Conservation (phyloP, 2,113 vertebrate species). For the Corythaeola cristata region DNA sequence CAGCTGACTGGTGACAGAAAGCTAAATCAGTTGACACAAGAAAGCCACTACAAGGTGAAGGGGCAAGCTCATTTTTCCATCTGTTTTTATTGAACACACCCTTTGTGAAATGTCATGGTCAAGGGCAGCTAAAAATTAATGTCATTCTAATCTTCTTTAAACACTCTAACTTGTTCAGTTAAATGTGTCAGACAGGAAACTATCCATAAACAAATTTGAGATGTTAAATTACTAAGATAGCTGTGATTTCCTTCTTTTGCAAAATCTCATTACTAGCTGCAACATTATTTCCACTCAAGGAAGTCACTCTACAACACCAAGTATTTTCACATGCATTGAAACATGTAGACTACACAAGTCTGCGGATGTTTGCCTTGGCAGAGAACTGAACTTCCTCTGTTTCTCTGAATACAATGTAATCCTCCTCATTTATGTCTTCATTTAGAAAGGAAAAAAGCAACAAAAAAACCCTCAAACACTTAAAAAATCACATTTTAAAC, state of each 20-base stretch:
- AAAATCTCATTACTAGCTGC: slow-evolving; percentile 56
- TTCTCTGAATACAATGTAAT: slow-evolving; percentile 65
- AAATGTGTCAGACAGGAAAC: slow-evolving; percentile 73
- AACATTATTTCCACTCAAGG: slow-evolving; percentile 63
- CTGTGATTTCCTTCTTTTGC: slow-evolving; percentile 70
- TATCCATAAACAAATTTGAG: slow-evolving; percentile 66
- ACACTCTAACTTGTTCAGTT: slow-evolving; percentile 55
- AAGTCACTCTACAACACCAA: slow-evolving; percentile 50
- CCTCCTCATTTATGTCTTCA: slow-evolving; percentile 1
- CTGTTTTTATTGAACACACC: slow-evolving; percentile 45
- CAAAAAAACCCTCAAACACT: background rate
- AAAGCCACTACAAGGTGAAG: background rate
- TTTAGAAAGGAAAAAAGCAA: background rate
- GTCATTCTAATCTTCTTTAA: slow-evolving; percentile 63
- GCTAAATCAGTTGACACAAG: slow-evolving; percentile 11
- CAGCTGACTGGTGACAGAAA: background rate
- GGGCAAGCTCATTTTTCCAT: slow-evolving; percentile 53
- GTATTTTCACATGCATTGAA: slow-evolving; percentile 72
- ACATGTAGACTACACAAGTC: slow-evolving; percentile 41
- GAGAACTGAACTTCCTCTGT: slow-evolving; percentile 45
- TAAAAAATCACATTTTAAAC: background rate
- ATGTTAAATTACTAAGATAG: slow-evolving; percentile 69
- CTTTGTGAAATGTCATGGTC: slow-evolving; percentile 50
- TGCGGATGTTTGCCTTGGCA: slow-evolving; percentile 71
- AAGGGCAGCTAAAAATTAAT: slow-evolving; percentile 62